A percentile compares a stretch with the other conserved stretches of the same genome.
These are phyloP conservation scores for Spodoptera picta DNA, from an alignment of 2,888 invertebrate species.

Conservation along the genomic window DNA sequence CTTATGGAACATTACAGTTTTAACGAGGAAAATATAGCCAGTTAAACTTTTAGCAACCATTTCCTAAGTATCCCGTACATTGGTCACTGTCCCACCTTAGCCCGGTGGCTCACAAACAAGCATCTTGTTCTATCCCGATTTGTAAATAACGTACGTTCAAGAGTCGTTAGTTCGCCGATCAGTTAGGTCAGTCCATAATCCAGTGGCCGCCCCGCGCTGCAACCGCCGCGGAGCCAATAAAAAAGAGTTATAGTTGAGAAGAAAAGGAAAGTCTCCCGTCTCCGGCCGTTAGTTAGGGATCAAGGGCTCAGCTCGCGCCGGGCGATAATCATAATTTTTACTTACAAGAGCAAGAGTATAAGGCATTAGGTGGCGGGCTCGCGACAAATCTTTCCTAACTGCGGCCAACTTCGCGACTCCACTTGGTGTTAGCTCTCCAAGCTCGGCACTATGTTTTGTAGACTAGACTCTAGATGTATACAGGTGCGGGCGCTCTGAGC, in stretches of 20 bases:
- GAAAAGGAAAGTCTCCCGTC: slow-evolving; percentile 86
- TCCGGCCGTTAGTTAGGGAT: slow-evolving; percentile 86
- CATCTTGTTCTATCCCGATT: slow-evolving; percentile 58
- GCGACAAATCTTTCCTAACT: slow-evolving; percentile 88
- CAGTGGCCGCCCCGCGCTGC: slow-evolving; percentile 77
- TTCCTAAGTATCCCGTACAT: slow-evolving; percentile 23
- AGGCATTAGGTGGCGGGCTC: slow-evolving; percentile 81
- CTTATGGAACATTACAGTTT: not conserved
- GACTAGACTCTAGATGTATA: slow-evolving; percentile 59
- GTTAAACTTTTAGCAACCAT: not conserved
- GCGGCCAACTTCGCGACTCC: slow-evolving; percentile 85
- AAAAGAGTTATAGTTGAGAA: slow-evolving; percentile 89
- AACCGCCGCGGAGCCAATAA: slow-evolving; percentile 82
- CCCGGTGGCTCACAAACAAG: slow-evolving; percentile 50
- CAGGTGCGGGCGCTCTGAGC: slow-evolving; percentile 61
- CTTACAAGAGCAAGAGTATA: slow-evolving; percentile 84
- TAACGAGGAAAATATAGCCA: not conserved
- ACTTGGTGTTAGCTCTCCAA: slow-evolving; percentile 66
- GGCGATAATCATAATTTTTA: slow-evolving; percentile 89
- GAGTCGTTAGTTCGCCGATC: slow-evolving; percentile 74
- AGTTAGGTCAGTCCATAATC: slow-evolving; percentile 81
- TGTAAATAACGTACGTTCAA: slow-evolving; percentile 72
- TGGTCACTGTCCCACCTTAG: slow-evolving; percentile 33
- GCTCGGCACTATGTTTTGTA: slow-evolving; percentile 72
- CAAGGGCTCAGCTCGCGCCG: slow-evolving; percentile 84